phyloP scores from a whole-genome alignment of 2,797 vertebrate species.

The Semotilus atromaculatus region DNA sequence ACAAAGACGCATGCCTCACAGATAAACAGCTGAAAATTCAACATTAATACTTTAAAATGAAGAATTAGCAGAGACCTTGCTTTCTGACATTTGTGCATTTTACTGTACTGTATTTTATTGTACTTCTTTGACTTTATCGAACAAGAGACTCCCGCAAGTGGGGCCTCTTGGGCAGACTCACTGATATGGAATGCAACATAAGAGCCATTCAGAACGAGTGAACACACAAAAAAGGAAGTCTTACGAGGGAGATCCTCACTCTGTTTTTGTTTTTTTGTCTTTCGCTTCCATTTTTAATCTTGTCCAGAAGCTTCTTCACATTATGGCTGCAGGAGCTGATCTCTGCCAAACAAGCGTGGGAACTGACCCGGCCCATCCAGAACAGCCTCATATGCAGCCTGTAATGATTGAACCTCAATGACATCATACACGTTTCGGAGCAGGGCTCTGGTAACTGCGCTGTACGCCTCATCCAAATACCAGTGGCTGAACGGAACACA shows the following conservation, averaged over 20 bases:
- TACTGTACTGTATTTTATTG: conserved; percentile 52
- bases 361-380: conserved; percentile 62
- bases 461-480: conserved; percentile 69
- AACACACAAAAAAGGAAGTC: conserved; percentile 54
- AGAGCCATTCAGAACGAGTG: conserved; percentile 41
- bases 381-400: conserved; percentile 68
- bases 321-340: conserved; percentile 53
- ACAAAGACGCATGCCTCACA: background rate
- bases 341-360: conserved; percentile 69
- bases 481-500: conserved; percentile 76
- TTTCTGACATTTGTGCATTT: no score
- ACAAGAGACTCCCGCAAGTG: conserved; percentile 38
- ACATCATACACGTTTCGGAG: conserved; percentile 71
- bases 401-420: conserved; percentile 77
- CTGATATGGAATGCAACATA: conserved; percentile 57
- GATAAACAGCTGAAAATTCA: conserved; percentile 21
- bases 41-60: conserved; percentile 46
- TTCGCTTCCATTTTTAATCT: conserved; percentile 58
- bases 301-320: conserved; percentile 54
- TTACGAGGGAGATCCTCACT: conserved; percentile 44
- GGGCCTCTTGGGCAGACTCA: conserved; percentile 56
- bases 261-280: conserved; percentile 5
- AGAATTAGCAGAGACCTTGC: conserved; percentile 44
- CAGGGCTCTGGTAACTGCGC: conserved; percentile 65
- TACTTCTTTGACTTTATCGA: conserved; percentile 48